Percentiles rank a stretch among this genome's conserved stretches.
These are phyloP conservation scores for Mobula hypostoma DNA, from an alignment of 2,113 vertebrate genomes.

Conservation along the genomic window DNA sequence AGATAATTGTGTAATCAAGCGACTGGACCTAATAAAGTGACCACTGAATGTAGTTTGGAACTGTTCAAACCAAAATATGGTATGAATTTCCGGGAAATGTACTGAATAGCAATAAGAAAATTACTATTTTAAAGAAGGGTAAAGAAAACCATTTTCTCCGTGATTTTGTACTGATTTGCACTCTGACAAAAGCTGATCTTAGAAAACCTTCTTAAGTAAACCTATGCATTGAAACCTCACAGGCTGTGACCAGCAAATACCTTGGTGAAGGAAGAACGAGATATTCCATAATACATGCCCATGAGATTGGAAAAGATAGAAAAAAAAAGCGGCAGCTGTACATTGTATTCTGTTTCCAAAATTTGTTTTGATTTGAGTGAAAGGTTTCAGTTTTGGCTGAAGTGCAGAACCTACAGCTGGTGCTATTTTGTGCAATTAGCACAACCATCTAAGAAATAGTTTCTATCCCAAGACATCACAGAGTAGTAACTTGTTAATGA, in stretches of 20 bases:
- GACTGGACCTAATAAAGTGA: too few relatives aligned
- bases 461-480: not conserved
- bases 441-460: too few relatives aligned
- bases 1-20: too few relatives aligned
- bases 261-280: not conserved
- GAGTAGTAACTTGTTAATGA: not conserved
- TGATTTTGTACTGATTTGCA: not conserved
- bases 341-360: too few relatives aligned
- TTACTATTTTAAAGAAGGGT: not conserved
- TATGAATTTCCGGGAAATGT: not conserved
- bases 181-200: not conserved
- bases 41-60: not conserved
- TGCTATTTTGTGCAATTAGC: too few relatives aligned
- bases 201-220: not conserved
- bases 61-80: not conserved
- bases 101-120: not conserved
- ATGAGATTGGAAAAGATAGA: not conserved
- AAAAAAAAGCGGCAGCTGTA: not conserved
- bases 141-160: not conserved
- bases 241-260: not conserved
- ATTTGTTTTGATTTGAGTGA: too few relatives aligned
- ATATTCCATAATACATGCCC: not conserved
- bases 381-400: too few relatives aligned
- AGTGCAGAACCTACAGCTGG: too few relatives aligned
- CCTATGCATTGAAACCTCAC: not conserved